Conservation (phyloP, 2,888 invertebrate genomes). For the Ashinkailepas kermadecensis region DNA sequence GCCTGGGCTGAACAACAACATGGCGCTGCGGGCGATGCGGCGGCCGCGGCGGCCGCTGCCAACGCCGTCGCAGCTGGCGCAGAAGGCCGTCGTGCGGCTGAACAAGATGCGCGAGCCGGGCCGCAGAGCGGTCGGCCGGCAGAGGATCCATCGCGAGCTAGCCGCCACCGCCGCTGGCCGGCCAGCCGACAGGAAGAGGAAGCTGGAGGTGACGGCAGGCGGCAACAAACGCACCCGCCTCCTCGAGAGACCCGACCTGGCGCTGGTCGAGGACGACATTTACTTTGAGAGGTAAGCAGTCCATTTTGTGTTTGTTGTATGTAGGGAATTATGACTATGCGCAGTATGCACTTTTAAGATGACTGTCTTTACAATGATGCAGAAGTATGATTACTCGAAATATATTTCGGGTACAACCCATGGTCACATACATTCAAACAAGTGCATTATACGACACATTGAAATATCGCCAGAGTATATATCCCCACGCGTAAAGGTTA, state of each 20-base stretch:
- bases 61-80: background rate
- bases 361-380: too few relatives aligned
- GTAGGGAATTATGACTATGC: too few relatives aligned
- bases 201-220: background rate
- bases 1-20: background rate
- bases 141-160: too few relatives aligned
- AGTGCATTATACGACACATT: too few relatives aligned
- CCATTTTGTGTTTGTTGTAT: too few relatives aligned
- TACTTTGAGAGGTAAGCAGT: slow-evolving; percentile 26
- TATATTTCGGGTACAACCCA: too few relatives aligned
- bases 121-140: background rate
- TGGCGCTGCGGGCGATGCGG: background rate
- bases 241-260: background rate
- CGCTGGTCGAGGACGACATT: background rate
- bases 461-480: too few relatives aligned
- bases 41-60: background rate
- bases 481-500: too few relatives aligned
- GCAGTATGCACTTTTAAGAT: too few relatives aligned
- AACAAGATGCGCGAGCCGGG: slow-evolving; percentile 6
- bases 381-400: too few relatives aligned
- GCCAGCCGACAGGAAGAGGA: background rate
- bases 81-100: slow-evolving; percentile 9
- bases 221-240: background rate
- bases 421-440: too few relatives aligned
- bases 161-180: background rate